Evolutionary conservation across 30 jellyfish, hydroid and myxozoan species (phyloP), one percentile per base, ranked within the genome.

Genomic region (Turritopsis rubra): DNA sequence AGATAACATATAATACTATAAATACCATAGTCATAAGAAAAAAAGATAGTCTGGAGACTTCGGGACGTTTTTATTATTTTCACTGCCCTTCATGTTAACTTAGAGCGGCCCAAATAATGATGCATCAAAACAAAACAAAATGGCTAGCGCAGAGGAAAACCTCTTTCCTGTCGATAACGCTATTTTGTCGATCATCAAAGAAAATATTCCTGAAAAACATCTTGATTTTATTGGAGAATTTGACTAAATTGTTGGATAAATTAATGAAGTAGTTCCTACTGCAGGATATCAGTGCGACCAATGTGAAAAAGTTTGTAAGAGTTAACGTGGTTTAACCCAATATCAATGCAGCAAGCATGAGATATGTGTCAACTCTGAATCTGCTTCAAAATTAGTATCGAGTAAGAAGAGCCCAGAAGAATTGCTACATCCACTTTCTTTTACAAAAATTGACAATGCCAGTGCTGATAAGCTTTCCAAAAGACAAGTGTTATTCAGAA

Each of bases 401-500:
- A 66, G 27, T 17, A 66, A 66, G 29, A 17, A 17, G 29, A 86
- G 84, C 30, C 79, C 91, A 52, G 91, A 81, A 30, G 29, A 81
- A 31, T 41, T 21, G 83, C 90, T 87, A 66, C 87, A 81, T 81
- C 95, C 90, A 54, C 77, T 83, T 41, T 26, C 28, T 18, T 83
- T 83, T 75, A 83, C 71, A 75, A 74, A 83, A 4, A 60, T 73
- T 28, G 30, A 66, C 18, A 52, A 79, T 75, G 65, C 0, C 18
- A 86, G 83, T 80, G 84, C 19, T 21, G 19, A 1, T 22, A 87
- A 87, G 71, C 79, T 81, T 75, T 84, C n/a, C 91, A 26, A 28
- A 73, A 8, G 91, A 87, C 68, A 91, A 87, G 26, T 80, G 95
- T 28, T 87, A 87, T 72, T 82, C 91, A 29, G 90, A 87, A 28